Percentiles rank a stretch among this genome's conserved stretches.
Conservation (phyloP, 2,113 vertebrate species). For the Engraulis encrasicolus region DNA sequence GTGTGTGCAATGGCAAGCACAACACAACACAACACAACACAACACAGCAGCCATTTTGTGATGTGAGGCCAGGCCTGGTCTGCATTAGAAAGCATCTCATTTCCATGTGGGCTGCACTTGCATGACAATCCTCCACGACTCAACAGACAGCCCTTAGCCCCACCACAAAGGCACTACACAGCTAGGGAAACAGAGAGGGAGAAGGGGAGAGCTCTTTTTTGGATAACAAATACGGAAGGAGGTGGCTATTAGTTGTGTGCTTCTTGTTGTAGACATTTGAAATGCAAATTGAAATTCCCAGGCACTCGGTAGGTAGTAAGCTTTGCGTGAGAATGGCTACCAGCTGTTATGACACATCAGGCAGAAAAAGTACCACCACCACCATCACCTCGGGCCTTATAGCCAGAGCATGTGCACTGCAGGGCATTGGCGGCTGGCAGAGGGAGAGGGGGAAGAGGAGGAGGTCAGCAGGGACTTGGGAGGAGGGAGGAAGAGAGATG, state of each 20-base stretch:
- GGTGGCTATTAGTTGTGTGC: background rate
- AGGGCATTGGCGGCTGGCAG: background rate
- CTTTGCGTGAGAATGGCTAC: background rate
- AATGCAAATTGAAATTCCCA: background rate
- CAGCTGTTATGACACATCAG: background rate
- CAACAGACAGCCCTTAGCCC: too few relatives aligned
- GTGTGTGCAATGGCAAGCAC: background rate
- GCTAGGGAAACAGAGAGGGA: too few relatives aligned
- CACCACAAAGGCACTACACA: too few relatives aligned
- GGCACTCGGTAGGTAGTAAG: background rate
- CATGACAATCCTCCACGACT: too few relatives aligned
- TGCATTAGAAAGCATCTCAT: background rate
- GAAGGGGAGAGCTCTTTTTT: background rate
- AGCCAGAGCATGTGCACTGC: background rate
- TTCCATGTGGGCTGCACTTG: background rate
- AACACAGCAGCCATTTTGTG: background rate
- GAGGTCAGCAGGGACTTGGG: background rate
- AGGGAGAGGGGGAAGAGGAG: background rate
- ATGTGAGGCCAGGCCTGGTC: background rate
- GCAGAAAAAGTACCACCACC: background rate
- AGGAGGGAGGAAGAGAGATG: too few relatives aligned
- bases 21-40: too few relatives aligned
- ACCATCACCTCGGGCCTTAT: too few relatives aligned
- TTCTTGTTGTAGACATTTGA: slow-evolving; percentile 1
- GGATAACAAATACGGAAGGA: background rate